These are phyloP conservation scores for Salticus scenicus DNA, from an alignment of 2,888 invertebrate species.

Conservation along the genomic window DNA sequence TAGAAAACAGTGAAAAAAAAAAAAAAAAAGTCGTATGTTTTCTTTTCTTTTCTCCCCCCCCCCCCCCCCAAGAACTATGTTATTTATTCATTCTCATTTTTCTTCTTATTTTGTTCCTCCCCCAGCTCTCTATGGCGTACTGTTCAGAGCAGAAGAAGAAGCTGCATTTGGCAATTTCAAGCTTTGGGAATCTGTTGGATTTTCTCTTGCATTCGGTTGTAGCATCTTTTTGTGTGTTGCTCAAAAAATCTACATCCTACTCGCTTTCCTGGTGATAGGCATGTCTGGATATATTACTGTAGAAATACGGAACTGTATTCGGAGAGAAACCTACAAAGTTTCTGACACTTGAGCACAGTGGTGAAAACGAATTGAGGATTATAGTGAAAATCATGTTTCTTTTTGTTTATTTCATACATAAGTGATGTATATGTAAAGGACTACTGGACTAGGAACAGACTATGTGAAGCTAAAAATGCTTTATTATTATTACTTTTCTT, in stretches of 20 bases:
- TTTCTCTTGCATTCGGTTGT: slow-evolving; percentile 92
- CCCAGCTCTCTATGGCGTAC: slow-evolving; percentile 87
- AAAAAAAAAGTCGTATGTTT: too few relatives aligned
- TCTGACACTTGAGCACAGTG: not conserved
- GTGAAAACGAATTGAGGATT: too few relatives aligned
- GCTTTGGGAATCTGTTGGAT: slow-evolving; percentile 92
- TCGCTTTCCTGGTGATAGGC: slow-evolving; percentile 85
- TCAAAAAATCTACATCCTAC: slow-evolving; percentile 89
- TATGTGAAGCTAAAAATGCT: too few relatives aligned
- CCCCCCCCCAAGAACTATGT: too few relatives aligned
- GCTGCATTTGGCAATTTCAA: slow-evolving; percentile 94
- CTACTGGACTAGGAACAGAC: too few relatives aligned
- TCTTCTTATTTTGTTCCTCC: slow-evolving; percentile 2
- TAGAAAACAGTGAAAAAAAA: too few relatives aligned
- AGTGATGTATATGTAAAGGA: too few relatives aligned
- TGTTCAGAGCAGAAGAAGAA: slow-evolving; percentile 91
- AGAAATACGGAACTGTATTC: slow-evolving; percentile 10
- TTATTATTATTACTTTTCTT: too few relatives aligned
- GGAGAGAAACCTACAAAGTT: slow-evolving; percentile 4
- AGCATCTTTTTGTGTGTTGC: slow-evolving; percentile 89
- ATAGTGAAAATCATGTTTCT: too few relatives aligned
- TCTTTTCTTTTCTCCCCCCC: too few relatives aligned
- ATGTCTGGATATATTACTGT: slow-evolving; percentile 81
- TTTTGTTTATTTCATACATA: too few relatives aligned
- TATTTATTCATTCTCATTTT: too few relatives aligned